Evolutionary conservation across 2,113 vertebrate genomes (phyloP), one percentile per base, ranked within the genome.

Genomic region (Ariopsis seemanni): DNA sequence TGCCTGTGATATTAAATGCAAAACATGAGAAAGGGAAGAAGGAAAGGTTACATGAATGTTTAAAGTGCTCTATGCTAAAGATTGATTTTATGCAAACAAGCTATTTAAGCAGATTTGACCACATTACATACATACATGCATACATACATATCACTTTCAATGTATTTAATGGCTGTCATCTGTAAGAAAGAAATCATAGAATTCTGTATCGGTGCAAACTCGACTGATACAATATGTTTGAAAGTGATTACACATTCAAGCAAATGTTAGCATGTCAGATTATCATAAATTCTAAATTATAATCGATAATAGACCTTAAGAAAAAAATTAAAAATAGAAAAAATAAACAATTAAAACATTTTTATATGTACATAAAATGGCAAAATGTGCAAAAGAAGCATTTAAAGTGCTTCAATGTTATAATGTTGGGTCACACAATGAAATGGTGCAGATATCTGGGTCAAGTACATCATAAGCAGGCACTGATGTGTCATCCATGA

Each of bases 11-110:
- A 81, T 52, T 57, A 55, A 84, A 79, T 57, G 75, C 52, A 60
- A 81, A 3, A 42, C 5, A 85, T 20, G 7, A 65, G 30, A 85
- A 78, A 27, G 55, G 18, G 22, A 87, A 30, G 50, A 69, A 14
- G 4, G 42, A 63, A 50, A 87, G 27, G 5, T 57, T 65, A 79
- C 55, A 65, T 75, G 15, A 55, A 53, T 82, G 63, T 80, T 52
- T 86, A 86, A 91, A 90, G 87, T 89, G 83, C 85, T 50, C 53
- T 86, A 89, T 88, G 80, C 85, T 87, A 87, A 83, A 79, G 34
- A 86, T 83, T 86, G 48, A 63, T 5, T 82, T 53, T 86, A 18
- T 75, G 15, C 10, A 12, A 71, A 22, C 7, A 20, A n/a, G 30
- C 57, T 67, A 12, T 42, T 5, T 48, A 67, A 34, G 58, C 50